Evolutionary conservation across 2,888 invertebrate species (phyloP), one percentile per base, ranked within the genome.

Genomic region (Orchesellides sinensis): DNA sequence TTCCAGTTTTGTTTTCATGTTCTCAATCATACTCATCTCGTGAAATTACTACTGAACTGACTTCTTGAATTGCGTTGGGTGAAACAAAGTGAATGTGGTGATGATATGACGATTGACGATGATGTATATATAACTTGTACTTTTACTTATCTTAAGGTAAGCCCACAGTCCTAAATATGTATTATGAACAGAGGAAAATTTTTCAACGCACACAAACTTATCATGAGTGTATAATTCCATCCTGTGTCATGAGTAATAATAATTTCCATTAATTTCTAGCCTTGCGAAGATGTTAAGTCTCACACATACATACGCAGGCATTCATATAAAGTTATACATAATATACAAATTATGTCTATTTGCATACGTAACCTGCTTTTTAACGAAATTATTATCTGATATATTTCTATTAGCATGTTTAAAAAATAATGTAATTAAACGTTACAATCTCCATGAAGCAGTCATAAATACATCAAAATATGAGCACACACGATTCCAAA

Each of bases 401-500:
- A 47, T 47, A 47, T 35, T 5, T 35, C 5, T 35, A 12, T 35
- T 12, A 35, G 12, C 12, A 35, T 35, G 35, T 35, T 12, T 12
- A 12, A 35, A 35, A 47, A 12, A 47, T 14, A 47, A 47, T 47
- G 47, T 47, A 47, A 47, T 6, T 4, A n/a, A 47, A 12, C 8
- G n/a, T 6, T 47, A 17, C 3, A 47, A 63, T 35, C 19, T 63
- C 10, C 17, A 35, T 35, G 19, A 10, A 29, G 25, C 4, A 25
- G 35, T 63, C 56, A 59, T n/a, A 35, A 63, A 19, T 35, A 63
- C 32, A n/a, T 35, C 63, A 63, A 63, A 19, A 61, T 45, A 40
- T 45, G 29, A 35, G 47, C 8, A 47, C 47, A 63, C 47, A 52
- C 35, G 49, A 65, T 35, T 52, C n/a, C n/a, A n/a, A n/a, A n/a